phyloP scores from a whole-genome alignment of 1,140 invertebrate genomes.

The Eriocheir sinensis region DNA sequence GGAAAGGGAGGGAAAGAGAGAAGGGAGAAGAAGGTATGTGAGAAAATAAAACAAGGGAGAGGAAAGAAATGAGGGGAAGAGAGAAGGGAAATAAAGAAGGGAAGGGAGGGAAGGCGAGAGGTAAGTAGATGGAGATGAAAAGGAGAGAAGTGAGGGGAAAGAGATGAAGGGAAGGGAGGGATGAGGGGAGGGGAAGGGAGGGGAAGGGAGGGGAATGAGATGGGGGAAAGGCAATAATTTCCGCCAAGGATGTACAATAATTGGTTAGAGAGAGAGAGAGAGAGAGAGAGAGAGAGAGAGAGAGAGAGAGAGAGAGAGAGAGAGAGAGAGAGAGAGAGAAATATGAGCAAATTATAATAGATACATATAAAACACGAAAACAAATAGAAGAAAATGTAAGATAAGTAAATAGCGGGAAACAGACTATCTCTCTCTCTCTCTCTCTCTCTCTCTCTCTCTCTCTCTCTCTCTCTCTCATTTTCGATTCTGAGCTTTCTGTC shows the following conservation, averaged over 20 bases:
- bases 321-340: slow-evolving; percentile 49
- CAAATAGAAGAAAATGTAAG: not conserved
- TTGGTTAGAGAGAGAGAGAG: slow-evolving; percentile 37
- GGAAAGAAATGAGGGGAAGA: not conserved
- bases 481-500: not conserved
- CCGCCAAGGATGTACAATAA: not conserved
- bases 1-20: too few relatives aligned
- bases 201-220: not conserved
- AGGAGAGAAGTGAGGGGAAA: not conserved
- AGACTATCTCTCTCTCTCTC: slow-evolving; percentile 41
- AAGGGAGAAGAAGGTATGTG: too few relatives aligned
- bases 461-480: not conserved
- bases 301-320: not conserved
- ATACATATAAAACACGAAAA: too few relatives aligned
- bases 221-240: not conserved
- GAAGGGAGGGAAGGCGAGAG: not conserved
- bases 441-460: slow-evolving; percentile 39
- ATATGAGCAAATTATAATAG: not conserved
- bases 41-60: too few relatives aligned
- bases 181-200: slow-evolving; percentile 1
- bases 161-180: not conserved
- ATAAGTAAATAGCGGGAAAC: too few relatives aligned
- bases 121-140: too few relatives aligned
- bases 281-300: slow-evolving; percentile 11
- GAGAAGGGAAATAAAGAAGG: not conserved